Percentiles rank a stretch among this genome's conserved stretches.
These are phyloP conservation scores for Catharus ustulatus DNA, from an alignment of 2,797 vertebrate genomes.

Conservation along the genomic window DNA sequence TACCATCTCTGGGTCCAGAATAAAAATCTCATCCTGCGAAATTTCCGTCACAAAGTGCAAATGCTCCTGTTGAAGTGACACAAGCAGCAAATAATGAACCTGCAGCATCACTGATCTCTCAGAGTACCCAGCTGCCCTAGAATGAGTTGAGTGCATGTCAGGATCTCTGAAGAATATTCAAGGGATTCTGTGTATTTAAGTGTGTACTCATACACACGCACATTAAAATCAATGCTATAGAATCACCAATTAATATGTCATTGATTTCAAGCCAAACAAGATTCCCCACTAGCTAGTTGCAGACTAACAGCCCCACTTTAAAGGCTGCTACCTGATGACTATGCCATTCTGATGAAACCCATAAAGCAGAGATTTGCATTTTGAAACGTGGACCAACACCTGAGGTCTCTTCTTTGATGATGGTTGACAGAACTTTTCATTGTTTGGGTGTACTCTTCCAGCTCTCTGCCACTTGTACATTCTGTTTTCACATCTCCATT, in stretches of 20 bases:
- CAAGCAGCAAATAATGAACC: not conserved
- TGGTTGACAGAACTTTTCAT: not conserved
- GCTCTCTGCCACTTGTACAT: not conserved
- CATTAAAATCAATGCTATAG: not conserved
- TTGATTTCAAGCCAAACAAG: not conserved
- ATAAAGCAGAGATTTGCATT: not conserved
- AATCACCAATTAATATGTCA: not conserved
- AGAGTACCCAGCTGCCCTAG: not conserved
- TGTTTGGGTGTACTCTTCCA: not conserved
- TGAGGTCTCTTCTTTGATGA: not conserved
- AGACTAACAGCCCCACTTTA: not conserved
- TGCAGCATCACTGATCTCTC: not conserved
- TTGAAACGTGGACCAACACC: not conserved
- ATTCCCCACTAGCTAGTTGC: not conserved
- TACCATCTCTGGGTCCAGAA: conserved; percentile 90
- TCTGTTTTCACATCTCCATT: not conserved
- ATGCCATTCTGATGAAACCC: not conserved
- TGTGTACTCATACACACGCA: not conserved
- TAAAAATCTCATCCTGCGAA: conserved; percentile 96
- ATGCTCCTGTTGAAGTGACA: conserved; percentile 85
- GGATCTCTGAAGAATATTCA: not conserved
- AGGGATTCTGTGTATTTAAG: not conserved
- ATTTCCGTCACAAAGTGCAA: conserved; percentile 98
- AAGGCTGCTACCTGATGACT: not conserved
- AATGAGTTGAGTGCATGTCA: not conserved